Base-by-base conservation (phyloP, 2,888 invertebrate genomes). In the Limnephilus auricula region DNA sequence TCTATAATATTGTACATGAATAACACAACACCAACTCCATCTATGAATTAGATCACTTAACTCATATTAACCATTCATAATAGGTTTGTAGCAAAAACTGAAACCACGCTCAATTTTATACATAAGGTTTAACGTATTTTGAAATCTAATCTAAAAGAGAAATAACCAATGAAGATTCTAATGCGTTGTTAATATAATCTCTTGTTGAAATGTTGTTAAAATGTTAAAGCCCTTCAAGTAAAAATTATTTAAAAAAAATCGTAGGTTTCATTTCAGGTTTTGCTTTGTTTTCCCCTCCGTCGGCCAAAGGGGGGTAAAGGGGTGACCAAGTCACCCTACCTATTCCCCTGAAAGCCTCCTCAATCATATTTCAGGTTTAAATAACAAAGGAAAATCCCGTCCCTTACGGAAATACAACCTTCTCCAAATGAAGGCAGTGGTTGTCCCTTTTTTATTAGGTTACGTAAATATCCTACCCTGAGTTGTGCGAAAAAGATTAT, bases 331-430 rank as follows among this genome's bases (percentile, higher is more conserved):
- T 65, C 65, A 25, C 65, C 65, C 65, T n/a, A 25, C 25, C 25
- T 65, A 25, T 65, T 65, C n/a, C 65, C 65, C 25, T 65, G 25
- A 37, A 82, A 32, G 34, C 45, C 85, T 37, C 45, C 85, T 40
- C 85, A 85, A 85, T 85, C 85, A 85, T 85, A 85, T 85, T 85
- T 85, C 85, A 85, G 85, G 45, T 85, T 85, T 45, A 85, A 85
- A 85, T 85, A 85, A 85, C 85, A 85, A 85, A 85, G 45, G 45
- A 84, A 84, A 40, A 4, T 30, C 40, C n/a, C 84, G 40, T 84
- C 84, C 84, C 84, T 84, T 84, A 34, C 34, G 84, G 84, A 37
- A 84, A 84, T 37, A 84, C 84, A 84, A 84, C 84, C 84, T 84
- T 84, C 84, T 40, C 84, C 84, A 25, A 37, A n/a, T 37, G 12